phyloP scores from a whole-genome alignment of 2,888 invertebrate genomes.

The Drosophila recens region DNA sequence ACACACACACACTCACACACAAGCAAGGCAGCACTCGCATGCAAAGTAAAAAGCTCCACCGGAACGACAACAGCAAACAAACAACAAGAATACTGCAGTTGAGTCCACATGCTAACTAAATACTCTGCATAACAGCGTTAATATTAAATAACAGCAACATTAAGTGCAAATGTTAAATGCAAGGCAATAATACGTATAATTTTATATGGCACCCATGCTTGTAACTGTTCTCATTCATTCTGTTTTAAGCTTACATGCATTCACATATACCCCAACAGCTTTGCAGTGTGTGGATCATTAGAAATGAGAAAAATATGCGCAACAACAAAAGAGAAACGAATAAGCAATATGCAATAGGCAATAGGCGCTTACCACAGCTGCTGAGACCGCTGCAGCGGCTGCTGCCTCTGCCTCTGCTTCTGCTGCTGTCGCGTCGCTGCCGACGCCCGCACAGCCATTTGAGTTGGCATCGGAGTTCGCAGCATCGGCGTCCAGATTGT shows the following conservation, averaged over 20 bases:
- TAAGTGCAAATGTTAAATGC: not conserved
- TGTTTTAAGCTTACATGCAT: not conserved
- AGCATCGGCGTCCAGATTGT: conserved; percentile 49
- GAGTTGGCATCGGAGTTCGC: conserved; percentile 53
- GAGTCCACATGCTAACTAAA: conserved; percentile 12
- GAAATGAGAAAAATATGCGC: conserved; percentile 45
- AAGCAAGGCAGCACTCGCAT: conserved; percentile 37
- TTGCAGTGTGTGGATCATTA: conserved; percentile 18
- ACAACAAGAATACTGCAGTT: conserved; percentile 43
- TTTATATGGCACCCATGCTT: not conserved
- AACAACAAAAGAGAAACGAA: conserved; percentile 41
- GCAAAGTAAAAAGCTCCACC: conserved; percentile 68
- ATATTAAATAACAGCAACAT: not conserved
- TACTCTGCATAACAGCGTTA: conserved; percentile 29
- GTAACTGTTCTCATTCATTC: conserved; percentile 6
- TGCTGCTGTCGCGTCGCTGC: conserved; percentile 41
- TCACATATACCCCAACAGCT: not conserved
- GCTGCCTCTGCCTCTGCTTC: conserved; percentile 30
- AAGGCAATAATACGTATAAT: not conserved
- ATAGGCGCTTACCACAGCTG: conserved; percentile 78
- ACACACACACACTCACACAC: conserved; percentile 12
- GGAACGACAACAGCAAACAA: conserved; percentile 56
- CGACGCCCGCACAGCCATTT: conserved; percentile 52
- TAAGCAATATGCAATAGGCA: conserved; percentile 53
- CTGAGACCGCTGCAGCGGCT: conserved; percentile 59